phyloP scores from a whole-genome alignment of 2,113 vertebrate species.

The Calonectris borealis region DNA sequence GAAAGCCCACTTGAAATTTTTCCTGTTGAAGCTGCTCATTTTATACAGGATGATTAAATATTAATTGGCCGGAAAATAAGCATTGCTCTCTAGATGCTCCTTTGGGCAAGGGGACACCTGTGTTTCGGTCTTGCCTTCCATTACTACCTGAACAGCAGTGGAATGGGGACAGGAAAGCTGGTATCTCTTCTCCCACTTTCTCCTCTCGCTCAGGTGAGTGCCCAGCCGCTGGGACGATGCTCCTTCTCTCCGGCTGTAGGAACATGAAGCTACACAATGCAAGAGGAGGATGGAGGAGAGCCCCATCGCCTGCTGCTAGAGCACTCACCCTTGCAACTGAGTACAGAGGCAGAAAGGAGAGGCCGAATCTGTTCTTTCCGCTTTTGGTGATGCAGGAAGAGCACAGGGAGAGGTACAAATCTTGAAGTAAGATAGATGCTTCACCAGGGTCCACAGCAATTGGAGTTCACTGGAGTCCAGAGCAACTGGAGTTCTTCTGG shows the following conservation, averaged over 20 bases:
- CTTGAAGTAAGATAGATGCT: not conserved
- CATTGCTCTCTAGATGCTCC: not conserved
- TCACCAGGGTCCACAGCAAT: not conserved
- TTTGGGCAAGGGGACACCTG: not conserved
- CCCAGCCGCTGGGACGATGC: accelerated
- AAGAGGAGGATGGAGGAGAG: not conserved
- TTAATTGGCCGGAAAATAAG: not conserved
- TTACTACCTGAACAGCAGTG: not conserved
- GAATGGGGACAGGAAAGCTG: not conserved
- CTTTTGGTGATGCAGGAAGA: not conserved
- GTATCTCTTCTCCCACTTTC: not conserved
- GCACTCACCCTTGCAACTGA: not conserved
- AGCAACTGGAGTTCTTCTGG: not conserved
- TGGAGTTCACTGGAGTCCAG: not conserved
- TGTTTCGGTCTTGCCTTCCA: not conserved
- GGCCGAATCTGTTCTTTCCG: not conserved
- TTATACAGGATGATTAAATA: not conserved
- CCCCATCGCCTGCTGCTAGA: not conserved
- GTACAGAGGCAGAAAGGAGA: not conserved
- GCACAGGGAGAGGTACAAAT: not conserved
- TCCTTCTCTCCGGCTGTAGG: not conserved
- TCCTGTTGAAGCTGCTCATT: not conserved
- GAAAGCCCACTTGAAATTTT: not conserved
- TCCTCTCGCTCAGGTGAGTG: not conserved
- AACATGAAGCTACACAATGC: not conserved